phyloP scores from a whole-genome alignment of 30 jellyfish, hydroid and myxozoan species.

The Pelagia noctiluca region DNA sequence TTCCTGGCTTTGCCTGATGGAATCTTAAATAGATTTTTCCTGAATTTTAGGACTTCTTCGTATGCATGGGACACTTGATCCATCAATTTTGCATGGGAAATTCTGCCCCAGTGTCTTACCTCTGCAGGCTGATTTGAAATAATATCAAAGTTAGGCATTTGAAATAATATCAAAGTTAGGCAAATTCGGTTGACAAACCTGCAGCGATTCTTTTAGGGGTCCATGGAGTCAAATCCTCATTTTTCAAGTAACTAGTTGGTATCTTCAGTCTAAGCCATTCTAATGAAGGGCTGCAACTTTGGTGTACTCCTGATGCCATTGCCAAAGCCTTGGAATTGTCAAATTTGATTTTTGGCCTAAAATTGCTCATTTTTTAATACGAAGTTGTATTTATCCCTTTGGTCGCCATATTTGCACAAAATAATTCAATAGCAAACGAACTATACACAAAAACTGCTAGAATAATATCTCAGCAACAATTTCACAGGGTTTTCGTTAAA shows the following conservation, averaged over 20 bases:
- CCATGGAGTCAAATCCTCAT: slow-evolving; percentile 25
- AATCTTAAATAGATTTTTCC: slow-evolving; percentile 8
- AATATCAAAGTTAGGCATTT: slow-evolving; percentile 16
- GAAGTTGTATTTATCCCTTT: slow-evolving; percentile 10
- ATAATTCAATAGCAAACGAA: not conserved
- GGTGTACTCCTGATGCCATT: slow-evolving; percentile 13
- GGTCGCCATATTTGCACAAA: slow-evolving; percentile 21
- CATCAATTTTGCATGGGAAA: slow-evolving; percentile 10
- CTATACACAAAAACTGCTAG: slow-evolving; percentile 15
- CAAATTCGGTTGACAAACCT: slow-evolving; percentile 12
- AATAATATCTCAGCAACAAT: slow-evolving; percentile 1
- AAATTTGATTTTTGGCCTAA: slow-evolving; percentile 1
- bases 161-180: slow-evolving; percentile 15
- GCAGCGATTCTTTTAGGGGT: slow-evolving; percentile 16
- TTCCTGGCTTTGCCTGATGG: slow-evolving; percentile 22
- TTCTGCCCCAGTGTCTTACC: slow-evolving; percentile 25
- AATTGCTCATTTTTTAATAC: not conserved
- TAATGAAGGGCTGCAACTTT: slow-evolving; percentile 16
- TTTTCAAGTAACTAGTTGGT: slow-evolving; percentile 8
- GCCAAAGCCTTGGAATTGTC: slow-evolving; percentile 25
- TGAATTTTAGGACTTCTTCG: slow-evolving; percentile 9
- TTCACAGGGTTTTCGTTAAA: not conserved
- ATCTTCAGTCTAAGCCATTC: slow-evolving; percentile 19
- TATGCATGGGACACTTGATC: slow-evolving; percentile 7
- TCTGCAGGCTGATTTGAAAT: slow-evolving; percentile 20